Evolutionary conservation across 1,140 invertebrate genomes (phyloP), one percentile per base, ranked within the genome.

Genomic region (Lasioglossum albipes): DNA sequence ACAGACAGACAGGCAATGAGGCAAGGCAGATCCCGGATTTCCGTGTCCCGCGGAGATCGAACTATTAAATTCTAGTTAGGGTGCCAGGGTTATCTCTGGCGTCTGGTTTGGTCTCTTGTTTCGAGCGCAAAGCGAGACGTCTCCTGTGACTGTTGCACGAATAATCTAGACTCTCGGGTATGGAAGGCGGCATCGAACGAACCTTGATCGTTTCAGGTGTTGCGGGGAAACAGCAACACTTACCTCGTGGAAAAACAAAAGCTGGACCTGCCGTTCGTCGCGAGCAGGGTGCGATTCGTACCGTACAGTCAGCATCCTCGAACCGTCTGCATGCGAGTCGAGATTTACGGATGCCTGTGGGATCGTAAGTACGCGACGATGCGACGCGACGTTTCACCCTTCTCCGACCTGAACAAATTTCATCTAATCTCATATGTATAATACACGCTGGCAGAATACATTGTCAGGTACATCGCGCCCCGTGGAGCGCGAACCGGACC

Each of bases 251-350:
- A 96, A 73, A 95, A 96, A 84, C 96, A 97, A 82, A 94, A 95
- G 75, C 92, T 99, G 79, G 97, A 98, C 85, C 94, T 97, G 41
- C 97, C 97, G 16, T 97, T 98, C 85, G 95, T 98, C 41, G 97
- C 97, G 0, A 97, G 96, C 77, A 96, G 96, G 93, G 96, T 99
- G 52, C 95, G 98, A 74, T 97, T 99, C 91, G 96, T 98, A 89
- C 98, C 98, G 20, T 97, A 97, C 93, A 97, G 97, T 74, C 95
- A 96, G 77, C 97, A 98, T 90, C 96, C 97, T 41, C 94, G 98
- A 67, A 98, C 97, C 0, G 97, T 98, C 27, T 99, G 98, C 92
- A 96, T 99, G 96, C 94, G 98, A 84, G 97, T 98, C 10, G 98
- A 99, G 93, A 94, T 99, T 74, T 97, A 97, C 88, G 97, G 97